These are phyloP conservation scores for Amblyjoppa fuscipennis DNA, from an alignment of 2,888 invertebrate genomes.

Conservation along the genomic window DNA sequence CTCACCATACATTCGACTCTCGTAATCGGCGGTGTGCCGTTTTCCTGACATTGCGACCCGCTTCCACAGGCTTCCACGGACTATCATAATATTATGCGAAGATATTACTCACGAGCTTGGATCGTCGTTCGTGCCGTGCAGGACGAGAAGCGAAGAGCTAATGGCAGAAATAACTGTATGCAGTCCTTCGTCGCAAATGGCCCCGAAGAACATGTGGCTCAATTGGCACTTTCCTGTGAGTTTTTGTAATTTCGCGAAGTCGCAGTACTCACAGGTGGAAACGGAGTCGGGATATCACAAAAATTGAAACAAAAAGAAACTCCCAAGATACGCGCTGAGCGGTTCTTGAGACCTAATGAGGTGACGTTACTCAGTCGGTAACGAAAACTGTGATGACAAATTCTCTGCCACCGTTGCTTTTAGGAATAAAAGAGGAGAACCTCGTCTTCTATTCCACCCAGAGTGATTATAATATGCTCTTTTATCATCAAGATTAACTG, in stretches of 20 bases:
- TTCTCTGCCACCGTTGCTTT: not conserved
- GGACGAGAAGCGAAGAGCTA: not conserved
- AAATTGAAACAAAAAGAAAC: no score
- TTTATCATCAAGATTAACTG: no score
- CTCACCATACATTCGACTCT: constrained; percentile 8
- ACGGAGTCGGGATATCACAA: not conserved
- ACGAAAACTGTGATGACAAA: no score
- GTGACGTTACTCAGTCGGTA: no score
- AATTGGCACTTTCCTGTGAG: constrained; percentile 57
- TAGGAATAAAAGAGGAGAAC: no score
- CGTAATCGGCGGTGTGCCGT: constrained; percentile 9
- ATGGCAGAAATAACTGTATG: not conserved
- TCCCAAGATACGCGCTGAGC: no score
- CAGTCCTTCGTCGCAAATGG: constrained; percentile 36
- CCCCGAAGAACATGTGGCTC: constrained; percentile 28
- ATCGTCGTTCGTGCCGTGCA: not conserved
- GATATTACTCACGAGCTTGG: not conserved
- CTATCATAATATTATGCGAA: not conserved
- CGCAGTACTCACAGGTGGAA: constrained; percentile 13
- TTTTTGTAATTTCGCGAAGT: constrained; percentile 50
- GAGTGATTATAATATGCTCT: no score
- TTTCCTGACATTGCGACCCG: constrained; percentile 3
- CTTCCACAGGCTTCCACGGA: not conserved
- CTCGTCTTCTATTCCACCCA: no score
- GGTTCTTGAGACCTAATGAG: no score